A percentile compares a stretch with the other conserved stretches of the same genome.
phyloP scores from a whole-genome alignment of 2,888 invertebrate genomes.

The Meteorus colon region DNA sequence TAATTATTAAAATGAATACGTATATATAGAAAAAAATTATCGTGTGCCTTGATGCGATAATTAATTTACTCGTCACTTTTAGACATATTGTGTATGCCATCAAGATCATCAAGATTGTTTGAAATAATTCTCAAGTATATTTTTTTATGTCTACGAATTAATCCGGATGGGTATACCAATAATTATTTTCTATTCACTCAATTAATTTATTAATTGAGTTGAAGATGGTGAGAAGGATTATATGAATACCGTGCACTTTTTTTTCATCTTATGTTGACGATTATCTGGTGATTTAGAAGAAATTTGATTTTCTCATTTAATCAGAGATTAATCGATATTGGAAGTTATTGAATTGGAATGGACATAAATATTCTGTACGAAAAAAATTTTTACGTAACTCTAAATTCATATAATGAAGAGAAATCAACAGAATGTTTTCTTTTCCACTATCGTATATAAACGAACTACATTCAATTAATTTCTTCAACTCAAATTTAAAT shows the following conservation, averaged over 20 bases:
- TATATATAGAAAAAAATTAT: neutral
- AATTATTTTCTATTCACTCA: neutral
- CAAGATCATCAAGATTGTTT: slow-evolving; percentile 3
- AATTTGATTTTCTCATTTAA: too few species aligned
- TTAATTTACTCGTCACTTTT: slow-evolving; percentile 8
- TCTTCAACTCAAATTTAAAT: neutral
- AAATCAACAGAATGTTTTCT: neutral
- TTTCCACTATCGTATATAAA: neutral
- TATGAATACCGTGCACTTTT: too few species aligned
- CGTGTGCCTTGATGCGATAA: slow-evolving; percentile 8
- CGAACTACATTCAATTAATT: neutral
- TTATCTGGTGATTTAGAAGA: too few species aligned
- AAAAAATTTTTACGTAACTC: too few species aligned
- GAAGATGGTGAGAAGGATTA: neutral
- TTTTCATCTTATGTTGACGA: too few species aligned
- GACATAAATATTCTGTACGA: too few species aligned
- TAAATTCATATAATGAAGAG: too few species aligned
- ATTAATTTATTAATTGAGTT: neutral
- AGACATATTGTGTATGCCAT: slow-evolving; percentile 5
- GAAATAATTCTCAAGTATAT: neutral
- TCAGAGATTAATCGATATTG: too few species aligned
- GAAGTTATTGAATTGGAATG: too few species aligned
- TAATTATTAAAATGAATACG: slow-evolving; percentile 9
- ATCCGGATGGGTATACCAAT: neutral
- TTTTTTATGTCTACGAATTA: neutral